phyloP scores from a whole-genome alignment of 1,140 invertebrate species.

The Pachypeltis micranthus region DNA sequence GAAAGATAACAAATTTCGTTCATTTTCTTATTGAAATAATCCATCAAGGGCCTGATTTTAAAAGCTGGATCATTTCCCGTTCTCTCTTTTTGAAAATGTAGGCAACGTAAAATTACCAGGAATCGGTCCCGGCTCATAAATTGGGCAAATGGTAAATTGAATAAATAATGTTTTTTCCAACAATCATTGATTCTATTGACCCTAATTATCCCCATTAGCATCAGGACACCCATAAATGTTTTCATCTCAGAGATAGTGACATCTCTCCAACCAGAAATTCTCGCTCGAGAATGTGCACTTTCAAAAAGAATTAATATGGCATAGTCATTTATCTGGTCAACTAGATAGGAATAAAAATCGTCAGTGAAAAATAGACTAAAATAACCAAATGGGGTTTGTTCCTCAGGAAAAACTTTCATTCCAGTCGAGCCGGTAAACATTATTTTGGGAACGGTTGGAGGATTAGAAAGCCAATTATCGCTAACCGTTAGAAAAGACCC shows the following conservation, averaged over 20 bases:
- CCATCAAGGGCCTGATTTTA: constrained; percentile 4
- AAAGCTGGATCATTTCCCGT: neutral
- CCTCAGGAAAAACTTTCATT: too few relatives aligned
- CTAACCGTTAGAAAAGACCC: too few relatives aligned
- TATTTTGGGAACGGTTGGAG: too few relatives aligned
- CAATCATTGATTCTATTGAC: neutral
- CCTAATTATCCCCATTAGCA: neutral
- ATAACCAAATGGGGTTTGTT: too few relatives aligned
- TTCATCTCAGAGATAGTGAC: neutral
- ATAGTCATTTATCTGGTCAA: too few relatives aligned
- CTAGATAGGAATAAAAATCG: too few relatives aligned
- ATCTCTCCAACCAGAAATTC: neutral
- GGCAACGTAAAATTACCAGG: neutral
- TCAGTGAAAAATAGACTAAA: too few relatives aligned
- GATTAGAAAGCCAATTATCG: too few relatives aligned
- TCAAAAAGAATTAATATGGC: too few relatives aligned
- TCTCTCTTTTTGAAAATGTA: neutral
- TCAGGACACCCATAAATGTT: neutral
- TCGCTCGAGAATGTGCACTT: too few relatives aligned
- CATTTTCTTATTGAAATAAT: constrained; percentile 10
- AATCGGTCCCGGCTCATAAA: neutral
- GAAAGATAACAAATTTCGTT: constrained; percentile 19
- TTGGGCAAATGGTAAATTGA: neutral
- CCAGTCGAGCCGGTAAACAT: too few relatives aligned
- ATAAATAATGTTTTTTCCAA: neutral